Conservation (phyloP, 2,113 vertebrate species). For the Poeciliopsis occidentalis region DNA sequence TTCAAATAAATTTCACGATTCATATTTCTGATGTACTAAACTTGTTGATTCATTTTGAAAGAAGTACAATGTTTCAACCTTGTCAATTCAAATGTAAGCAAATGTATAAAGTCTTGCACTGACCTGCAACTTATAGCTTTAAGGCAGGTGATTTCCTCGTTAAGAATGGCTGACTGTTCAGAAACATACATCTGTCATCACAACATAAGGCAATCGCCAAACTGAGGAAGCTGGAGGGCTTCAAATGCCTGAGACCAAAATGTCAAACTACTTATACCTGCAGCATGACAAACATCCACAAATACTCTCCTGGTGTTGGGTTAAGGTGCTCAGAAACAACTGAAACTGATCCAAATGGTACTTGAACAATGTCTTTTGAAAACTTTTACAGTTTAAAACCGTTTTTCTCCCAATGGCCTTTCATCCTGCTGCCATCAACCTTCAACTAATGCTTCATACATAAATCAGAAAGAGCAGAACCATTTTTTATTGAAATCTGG, state of each 20-base stretch:
- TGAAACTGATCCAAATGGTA: not conserved
- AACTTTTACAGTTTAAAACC: not conserved
- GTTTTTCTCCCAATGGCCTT: not conserved
- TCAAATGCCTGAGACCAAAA: conserved; percentile 40
- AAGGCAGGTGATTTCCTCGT: conserved; percentile 61
- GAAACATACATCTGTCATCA: conserved; percentile 62
- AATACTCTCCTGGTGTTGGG: conserved; percentile 12
- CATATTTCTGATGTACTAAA: too few species aligned
- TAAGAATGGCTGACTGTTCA: conserved; percentile 75
- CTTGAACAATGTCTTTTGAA: not conserved
- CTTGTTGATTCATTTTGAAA: not conserved
- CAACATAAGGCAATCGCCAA: conserved; percentile 60
- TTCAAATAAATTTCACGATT: too few species aligned
- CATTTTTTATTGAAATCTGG: not conserved
- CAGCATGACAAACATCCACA: conserved; percentile 1
- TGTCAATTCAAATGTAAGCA: conserved; percentile 10
- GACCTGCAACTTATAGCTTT: conserved; percentile 57
- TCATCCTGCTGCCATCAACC: not conserved
- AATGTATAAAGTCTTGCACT: conserved; percentile 47
- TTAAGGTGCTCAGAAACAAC: not conserved
- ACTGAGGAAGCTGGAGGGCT: conserved; percentile 49
- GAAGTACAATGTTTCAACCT: conserved; percentile 7
- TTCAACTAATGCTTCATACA: not conserved
- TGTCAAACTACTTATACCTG: conserved; percentile 28
- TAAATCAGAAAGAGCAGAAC: not conserved